Evolutionary conservation across 1,140 invertebrate genomes (phyloP).

Genomic region (Euwallacea fornicatus): DNA sequence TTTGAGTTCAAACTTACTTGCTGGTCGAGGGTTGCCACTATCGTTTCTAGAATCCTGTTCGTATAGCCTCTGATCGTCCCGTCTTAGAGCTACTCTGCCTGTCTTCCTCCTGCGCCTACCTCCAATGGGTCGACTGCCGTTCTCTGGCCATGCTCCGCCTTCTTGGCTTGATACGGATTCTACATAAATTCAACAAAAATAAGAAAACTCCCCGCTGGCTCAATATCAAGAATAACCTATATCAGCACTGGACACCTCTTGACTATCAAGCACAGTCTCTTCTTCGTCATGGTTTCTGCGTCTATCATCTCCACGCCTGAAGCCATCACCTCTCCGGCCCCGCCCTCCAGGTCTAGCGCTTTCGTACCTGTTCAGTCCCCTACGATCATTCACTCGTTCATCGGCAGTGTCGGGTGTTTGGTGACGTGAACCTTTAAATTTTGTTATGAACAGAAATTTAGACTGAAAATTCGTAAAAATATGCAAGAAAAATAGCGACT

Average conservation of each 20-base stretch:
- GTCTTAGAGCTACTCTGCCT: constrained; percentile 32
- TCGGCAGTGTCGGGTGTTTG: constrained; percentile 61
- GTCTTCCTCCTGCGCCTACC: constrained; percentile 47
- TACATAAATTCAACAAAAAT: constrained; percentile 45
- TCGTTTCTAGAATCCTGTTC: constrained; percentile 6
- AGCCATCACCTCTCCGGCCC: constrained; percentile 58
- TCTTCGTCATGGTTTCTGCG: constrained; percentile 77
- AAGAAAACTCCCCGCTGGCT: not conserved
- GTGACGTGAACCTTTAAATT: constrained; percentile 57
- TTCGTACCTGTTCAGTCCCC: constrained; percentile 54
- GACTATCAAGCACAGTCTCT: constrained; percentile 75
- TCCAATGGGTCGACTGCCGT: constrained; percentile 52
- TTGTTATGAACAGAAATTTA: not conserved
- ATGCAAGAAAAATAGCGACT: not conserved
- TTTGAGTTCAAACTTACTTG: constrained; percentile 12
- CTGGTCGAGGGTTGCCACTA: not conserved
- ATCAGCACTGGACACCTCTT: constrained; percentile 76
- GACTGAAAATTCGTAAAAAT: not conserved
- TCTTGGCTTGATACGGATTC: constrained; percentile 64
- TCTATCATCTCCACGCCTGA: constrained; percentile 59
- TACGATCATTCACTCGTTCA: constrained; percentile 59
- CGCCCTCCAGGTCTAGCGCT: constrained; percentile 49
- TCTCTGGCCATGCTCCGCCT: constrained; percentile 59
- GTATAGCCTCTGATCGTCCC: constrained; percentile 2
- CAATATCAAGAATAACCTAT: constrained; percentile 55